Base-by-base conservation (phyloP, 2,113 vertebrate genomes). In the Ophthalmolycus amberensis region DNA sequence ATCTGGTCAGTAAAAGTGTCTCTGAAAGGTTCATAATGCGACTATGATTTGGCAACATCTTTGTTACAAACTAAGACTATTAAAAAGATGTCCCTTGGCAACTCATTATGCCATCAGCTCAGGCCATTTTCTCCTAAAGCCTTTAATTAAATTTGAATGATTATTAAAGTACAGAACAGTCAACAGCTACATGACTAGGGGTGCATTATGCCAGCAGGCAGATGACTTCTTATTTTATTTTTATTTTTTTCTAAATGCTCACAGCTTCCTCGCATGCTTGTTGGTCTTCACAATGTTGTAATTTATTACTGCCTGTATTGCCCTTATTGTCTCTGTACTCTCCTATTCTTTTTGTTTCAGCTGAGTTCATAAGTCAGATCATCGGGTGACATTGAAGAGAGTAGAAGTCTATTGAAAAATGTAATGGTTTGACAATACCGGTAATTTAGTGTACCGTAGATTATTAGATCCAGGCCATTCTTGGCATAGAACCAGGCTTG, bases 141-240 rank as follows among this genome's bases (percentile, higher is more conserved):
- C 90, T 91, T 95, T 94, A 95, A 95, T 95, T 95, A 93, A 95
- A 94, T 92, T 89, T 88, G 83, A 94, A 93, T 95, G 88, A 94
- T 94, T 94, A 90, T 82, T 89, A 95, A 93, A 92, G 91, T 92
- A 93, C 85, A 90, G 89, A 91, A 90, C 82, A 94, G 94, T 94
- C 92, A 95, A 93, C 90, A 87, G 85, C 77, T 71, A 85, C 85
- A 83, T 84, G 79, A 81, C 93, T 94, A 87, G 84, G 85, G 92
- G 52, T 80, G 88, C 80, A 89, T 89, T 87, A 75, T 77, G 91
- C 93, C 91, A 83, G 88, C 75, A 90, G 94, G 77, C 85, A 84
- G 84, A 90, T 94, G 91, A 90, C 89, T 87, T 90, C 75, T 76
- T 76, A 60, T 68, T 73, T 63, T 82, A 62, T 65, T 65, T 88